Conservation (phyloP, 1,140 invertebrate genomes). For the Listronotus oregonensis region DNA sequence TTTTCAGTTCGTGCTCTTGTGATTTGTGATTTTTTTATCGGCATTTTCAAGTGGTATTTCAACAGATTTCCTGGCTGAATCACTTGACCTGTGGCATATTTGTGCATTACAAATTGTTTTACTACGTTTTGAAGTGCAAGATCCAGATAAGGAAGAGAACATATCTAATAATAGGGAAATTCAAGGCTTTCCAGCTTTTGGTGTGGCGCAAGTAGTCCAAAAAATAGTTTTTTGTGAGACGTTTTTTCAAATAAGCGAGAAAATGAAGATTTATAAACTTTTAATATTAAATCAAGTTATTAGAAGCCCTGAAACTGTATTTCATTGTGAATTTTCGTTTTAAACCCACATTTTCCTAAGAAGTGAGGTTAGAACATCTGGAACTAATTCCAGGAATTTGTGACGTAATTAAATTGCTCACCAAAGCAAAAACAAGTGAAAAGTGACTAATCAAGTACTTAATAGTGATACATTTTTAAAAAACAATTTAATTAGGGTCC, state of each 20-base stretch:
- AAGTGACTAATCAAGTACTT: slow-evolving; percentile 13
- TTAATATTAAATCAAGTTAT: slow-evolving; percentile 48
- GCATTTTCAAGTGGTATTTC: too few species aligned
- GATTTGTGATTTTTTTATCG: too few species aligned
- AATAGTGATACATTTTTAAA: neutral
- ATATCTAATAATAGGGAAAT: neutral
- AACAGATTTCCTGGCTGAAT: too few species aligned
- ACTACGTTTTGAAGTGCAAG: too few species aligned
- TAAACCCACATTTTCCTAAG: slow-evolving; percentile 26
- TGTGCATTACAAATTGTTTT: too few species aligned
- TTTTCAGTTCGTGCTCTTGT: too few species aligned
- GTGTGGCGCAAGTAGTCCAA: slow-evolving; percentile 15
- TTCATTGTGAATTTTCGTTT: slow-evolving; percentile 35
- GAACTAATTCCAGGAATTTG: slow-evolving; percentile 29
- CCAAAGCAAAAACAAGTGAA: neutral
- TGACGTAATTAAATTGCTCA: slow-evolving; percentile 33
- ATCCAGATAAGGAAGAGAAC: too few species aligned
- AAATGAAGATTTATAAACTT: slow-evolving; percentile 53
- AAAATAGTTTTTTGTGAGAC: slow-evolving; percentile 5
- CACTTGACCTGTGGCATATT: too few species aligned
- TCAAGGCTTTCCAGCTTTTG: slow-evolving; percentile 4
- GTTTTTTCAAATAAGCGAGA: slow-evolving; percentile 13
- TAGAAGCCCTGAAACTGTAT: slow-evolving; percentile 51
- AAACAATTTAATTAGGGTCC: slow-evolving; percentile 5
- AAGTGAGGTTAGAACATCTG: slow-evolving; percentile 45